Evolutionary conservation across 2,888 invertebrate genomes (phyloP).

Genomic region (Endotricha flammealis): DNA sequence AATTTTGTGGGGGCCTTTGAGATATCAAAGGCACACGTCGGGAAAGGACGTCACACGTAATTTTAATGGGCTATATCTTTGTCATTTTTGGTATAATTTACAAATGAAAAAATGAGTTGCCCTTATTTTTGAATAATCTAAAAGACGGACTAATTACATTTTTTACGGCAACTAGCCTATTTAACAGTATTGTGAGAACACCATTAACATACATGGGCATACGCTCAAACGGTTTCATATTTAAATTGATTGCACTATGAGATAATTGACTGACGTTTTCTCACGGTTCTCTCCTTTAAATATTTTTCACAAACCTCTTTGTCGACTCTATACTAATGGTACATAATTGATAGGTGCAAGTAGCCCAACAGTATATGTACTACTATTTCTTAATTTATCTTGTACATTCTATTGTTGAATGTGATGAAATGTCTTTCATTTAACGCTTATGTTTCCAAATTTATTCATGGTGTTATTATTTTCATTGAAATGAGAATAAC

Average conservation of each 20-base stretch:
- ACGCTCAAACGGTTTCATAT: neutral
- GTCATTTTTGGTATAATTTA: too few species aligned
- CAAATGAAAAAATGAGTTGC: too few species aligned
- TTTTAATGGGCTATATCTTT: too few species aligned
- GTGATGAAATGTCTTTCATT: constrained; percentile 43
- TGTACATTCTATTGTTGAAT: constrained; percentile 42
- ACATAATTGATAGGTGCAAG: constrained; percentile 44
- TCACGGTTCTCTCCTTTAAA: constrained; percentile 11
- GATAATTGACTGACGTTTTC: constrained; percentile 7
- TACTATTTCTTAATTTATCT: constrained; percentile 42
- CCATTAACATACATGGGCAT: too few species aligned
- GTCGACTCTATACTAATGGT: constrained; percentile 30
- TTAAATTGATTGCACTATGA: neutral
- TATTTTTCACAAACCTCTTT: constrained; percentile 23
- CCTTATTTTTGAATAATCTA: too few species aligned
- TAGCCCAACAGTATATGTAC: constrained; percentile 29
- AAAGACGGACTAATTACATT: too few species aligned
- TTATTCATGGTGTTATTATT: constrained; percentile 30
- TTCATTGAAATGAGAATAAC: constrained; percentile 11
- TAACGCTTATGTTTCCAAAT: constrained; percentile 30
- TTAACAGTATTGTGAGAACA: too few species aligned
- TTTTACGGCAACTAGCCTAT: too few species aligned
- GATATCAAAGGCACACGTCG: too few species aligned
- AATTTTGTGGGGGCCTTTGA: too few species aligned
- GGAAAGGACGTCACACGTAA: too few species aligned